Percentiles rank a stretch among this genome's conserved stretches.
phyloP scores from a whole-genome alignment of 2,888 invertebrate species.

The Agrilus mali region DNA sequence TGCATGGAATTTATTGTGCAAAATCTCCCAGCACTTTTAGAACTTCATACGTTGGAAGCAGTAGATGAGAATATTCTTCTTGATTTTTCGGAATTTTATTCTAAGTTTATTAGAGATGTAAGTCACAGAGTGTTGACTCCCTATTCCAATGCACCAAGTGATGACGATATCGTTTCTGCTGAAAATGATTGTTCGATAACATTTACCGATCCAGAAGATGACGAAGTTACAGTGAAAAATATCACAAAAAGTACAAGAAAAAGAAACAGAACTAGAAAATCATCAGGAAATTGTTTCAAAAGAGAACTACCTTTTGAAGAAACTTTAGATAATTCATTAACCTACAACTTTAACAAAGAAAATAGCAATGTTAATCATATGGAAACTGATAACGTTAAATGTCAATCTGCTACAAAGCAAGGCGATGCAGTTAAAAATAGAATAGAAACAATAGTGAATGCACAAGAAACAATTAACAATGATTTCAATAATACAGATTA shows the following conservation, averaged over 20 bases:
- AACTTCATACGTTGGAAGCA: constrained; percentile 51
- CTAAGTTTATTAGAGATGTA: constrained; percentile 45
- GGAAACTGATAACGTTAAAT: constrained; percentile 1
- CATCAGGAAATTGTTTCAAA: constrained; percentile 14
- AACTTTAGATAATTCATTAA: too few relatives aligned
- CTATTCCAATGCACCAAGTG: constrained; percentile 47
- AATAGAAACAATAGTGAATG: constrained; percentile 22
- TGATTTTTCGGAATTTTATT: constrained; percentile 56
- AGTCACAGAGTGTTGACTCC: constrained; percentile 56
- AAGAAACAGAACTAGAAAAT: constrained; percentile 19
- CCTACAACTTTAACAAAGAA: too few relatives aligned
- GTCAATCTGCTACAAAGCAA: not conserved
- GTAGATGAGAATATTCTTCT: constrained; percentile 48
- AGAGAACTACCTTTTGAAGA: not conserved
- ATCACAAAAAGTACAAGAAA: constrained; percentile 6
- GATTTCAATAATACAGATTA: constrained; percentile 15
- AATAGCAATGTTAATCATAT: constrained; percentile 2
- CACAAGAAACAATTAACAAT: constrained; percentile 18
- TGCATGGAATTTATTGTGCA: constrained; percentile 68
- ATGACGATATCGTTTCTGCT: constrained; percentile 40
- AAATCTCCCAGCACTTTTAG: constrained; percentile 60
- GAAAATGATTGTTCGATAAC: constrained; percentile 35
- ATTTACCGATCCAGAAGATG: constrained; percentile 33
- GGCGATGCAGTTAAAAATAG: constrained; percentile 6
- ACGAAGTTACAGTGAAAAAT: constrained; percentile 32